These are phyloP conservation scores for Poecilia gillii DNA, from an alignment of 2,797 vertebrate genomes.

Conservation along the genomic window DNA sequence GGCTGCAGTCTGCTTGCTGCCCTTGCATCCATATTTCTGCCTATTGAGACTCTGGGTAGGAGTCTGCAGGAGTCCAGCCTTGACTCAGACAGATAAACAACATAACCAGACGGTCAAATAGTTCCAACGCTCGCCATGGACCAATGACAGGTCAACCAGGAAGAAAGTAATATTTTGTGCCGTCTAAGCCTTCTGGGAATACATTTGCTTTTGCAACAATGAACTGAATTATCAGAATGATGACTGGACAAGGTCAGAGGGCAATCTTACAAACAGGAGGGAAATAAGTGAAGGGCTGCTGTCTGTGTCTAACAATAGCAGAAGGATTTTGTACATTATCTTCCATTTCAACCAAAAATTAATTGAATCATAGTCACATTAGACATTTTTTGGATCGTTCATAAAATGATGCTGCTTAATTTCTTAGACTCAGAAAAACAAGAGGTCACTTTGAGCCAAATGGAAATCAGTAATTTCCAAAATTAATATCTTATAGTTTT, in stretches of 20 bases:
- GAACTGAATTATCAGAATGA: constrained; percentile 26
- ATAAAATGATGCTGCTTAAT: neutral
- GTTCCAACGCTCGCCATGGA: fast-evolving
- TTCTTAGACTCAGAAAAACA: neutral
- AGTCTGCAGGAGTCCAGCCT: constrained; percentile 85
- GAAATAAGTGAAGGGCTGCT: constrained; percentile 32
- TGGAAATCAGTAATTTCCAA: neutral
- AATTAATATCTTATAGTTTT: neutral
- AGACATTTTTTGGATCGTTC: too few relatives aligned
- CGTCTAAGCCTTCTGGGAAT: constrained; percentile 11
- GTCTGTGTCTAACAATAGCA: constrained; percentile 19
- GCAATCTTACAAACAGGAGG: constrained; percentile 17
- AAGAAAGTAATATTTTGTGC: neutral
- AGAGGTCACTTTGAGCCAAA: neutral
- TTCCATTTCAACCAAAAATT: neutral
- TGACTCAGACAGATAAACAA: constrained; percentile 77
- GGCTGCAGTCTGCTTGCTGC: constrained; percentile 85
- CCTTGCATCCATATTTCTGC: constrained; percentile 84
- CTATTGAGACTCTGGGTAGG: constrained; percentile 88
- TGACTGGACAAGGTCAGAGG: constrained; percentile 31
- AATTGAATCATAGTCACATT: too few relatives aligned
- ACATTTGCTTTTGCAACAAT: constrained; percentile 13
- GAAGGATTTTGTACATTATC: constrained; percentile 32
- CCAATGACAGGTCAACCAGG: neutral
- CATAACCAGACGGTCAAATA: constrained; percentile 13